Conservation (phyloP, 2,888 invertebrate genomes). For the Acanthoscelides obtectus region DNA sequence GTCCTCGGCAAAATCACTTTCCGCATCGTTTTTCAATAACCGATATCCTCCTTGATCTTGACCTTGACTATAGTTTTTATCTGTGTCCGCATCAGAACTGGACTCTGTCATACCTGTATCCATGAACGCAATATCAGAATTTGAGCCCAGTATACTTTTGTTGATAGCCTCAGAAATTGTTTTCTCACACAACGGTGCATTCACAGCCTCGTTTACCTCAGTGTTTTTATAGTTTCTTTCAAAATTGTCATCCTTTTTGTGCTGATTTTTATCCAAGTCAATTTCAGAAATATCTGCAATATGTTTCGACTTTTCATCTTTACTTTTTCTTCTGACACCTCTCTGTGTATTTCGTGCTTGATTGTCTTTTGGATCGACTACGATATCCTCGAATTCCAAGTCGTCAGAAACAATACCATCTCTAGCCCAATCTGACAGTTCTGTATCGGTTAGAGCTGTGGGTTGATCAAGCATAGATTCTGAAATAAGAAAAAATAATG, state of each 20-base stretch:
- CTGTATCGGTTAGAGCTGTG: constrained; percentile 76
- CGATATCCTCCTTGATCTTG: constrained; percentile 61
- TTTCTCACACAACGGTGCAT: neutral
- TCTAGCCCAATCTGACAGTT: constrained; percentile 85
- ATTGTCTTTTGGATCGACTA: constrained; percentile 34
- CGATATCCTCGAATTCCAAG: constrained; percentile 62
- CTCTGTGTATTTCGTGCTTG: constrained; percentile 10
- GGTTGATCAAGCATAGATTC: constrained; percentile 55
- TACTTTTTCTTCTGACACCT: constrained; percentile 5
- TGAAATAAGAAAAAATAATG: neutral
- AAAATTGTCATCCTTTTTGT: constrained; percentile 6
- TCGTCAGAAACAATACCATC: constrained; percentile 77
- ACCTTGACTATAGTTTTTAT: constrained; percentile 22
- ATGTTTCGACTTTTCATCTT: constrained; percentile 25
- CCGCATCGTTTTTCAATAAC: constrained; percentile 54
- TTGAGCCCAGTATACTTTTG: constrained; percentile 42
- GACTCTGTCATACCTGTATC: constrained; percentile 83
- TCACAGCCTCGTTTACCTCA: neutral
- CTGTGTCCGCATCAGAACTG: constrained; percentile 56
- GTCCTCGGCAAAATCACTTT: constrained; percentile 43
- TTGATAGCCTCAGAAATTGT: constrained; percentile 30
- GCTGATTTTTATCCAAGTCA: constrained; percentile 9
- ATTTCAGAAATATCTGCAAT: constrained; percentile 35
- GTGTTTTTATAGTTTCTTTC: constrained; percentile 27
- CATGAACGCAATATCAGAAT: constrained; percentile 79